Base-by-base conservation (phyloP, 2,888 invertebrate genomes). In the Melieria omissa region DNA sequence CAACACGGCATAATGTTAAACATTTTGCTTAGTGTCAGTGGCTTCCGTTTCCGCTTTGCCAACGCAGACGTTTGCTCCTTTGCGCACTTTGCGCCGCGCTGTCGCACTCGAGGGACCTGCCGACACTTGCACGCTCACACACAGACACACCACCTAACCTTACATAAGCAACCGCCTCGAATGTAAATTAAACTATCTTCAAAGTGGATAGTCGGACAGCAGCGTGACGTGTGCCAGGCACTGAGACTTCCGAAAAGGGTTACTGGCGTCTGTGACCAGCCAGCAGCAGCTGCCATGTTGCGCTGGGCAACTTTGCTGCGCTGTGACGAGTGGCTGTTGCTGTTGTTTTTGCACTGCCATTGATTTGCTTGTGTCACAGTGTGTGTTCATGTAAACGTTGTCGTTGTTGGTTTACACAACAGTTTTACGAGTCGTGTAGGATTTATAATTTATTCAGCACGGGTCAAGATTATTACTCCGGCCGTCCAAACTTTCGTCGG, bases 11-110 rank as follows among this genome's bases (percentile, higher is more conserved):
- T 79, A 84, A 84, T 84, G 84, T 84, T 84, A 83, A 84, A 84
- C 85, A 84, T 83, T 83, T 84, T 84, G 84, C 84, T 81, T 78
- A 79, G 82, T 84, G 84, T 83, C 83, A 84, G 83, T 81, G 77
- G 80, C 82, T 83, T 82, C 82, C 83, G 78, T 76, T 76, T 76
- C 76, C 76, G 75, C 72, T 62, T 68, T 57, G 55, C 52, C 41
- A n/a, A 29, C 12, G 8, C 46, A 69, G 57, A 69, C 69, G 54
- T 42, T 69, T 67, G 67, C 61, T 49, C 67, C 67, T 67, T 67
- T 41, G 60, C 52, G 49, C 29, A 46, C 60, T 44, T 29, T 29
- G 49, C 52, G 67, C 58, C n/a, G 49, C 45, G 54, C 55, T 67
- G 45, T 65, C 60, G 73, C 73, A 74, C 62, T 52, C 45, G 10